phyloP scores from a whole-genome alignment of 2,888 invertebrate species.

The Macaria notata region DNA sequence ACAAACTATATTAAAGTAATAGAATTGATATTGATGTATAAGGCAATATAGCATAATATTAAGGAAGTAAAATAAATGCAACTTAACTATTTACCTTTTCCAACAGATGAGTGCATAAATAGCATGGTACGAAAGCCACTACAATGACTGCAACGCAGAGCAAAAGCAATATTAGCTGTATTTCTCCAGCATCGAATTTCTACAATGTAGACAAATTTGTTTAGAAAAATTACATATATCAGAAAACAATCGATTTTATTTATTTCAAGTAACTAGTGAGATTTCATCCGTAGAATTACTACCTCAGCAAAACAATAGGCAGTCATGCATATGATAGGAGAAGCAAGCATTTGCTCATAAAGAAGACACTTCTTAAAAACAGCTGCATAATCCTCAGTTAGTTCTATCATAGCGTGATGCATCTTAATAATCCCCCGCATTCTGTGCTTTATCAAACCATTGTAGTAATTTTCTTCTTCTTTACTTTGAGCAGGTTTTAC shows the following conservation, averaged over 20 bases:
- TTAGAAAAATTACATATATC: no score
- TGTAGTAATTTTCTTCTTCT: slow-evolving; percentile 6
- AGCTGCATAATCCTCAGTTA: slow-evolving; percentile 18
- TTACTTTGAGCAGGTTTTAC: slow-evolving; percentile 16
- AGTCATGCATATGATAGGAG: slow-evolving; percentile 24
- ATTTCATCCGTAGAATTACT: neutral
- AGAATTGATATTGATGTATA: no score
- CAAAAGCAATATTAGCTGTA: slow-evolving; percentile 21
- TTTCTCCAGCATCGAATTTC: slow-evolving; percentile 31
- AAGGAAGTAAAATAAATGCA: no score
- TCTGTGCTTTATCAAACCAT: slow-evolving; percentile 12
- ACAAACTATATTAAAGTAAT: no score
- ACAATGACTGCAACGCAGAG: slow-evolving; percentile 16
- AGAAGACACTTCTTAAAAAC: slow-evolving; percentile 19
- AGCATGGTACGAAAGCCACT: slow-evolving; percentile 25
- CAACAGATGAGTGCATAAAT: slow-evolving; percentile 27
- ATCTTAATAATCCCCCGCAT: slow-evolving; percentile 24
- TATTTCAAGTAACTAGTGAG: no score
- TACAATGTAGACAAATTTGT: slow-evolving; percentile 14
- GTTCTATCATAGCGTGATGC: slow-evolving; percentile 26
- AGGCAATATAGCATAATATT: no score
- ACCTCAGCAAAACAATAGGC: slow-evolving; percentile 23
- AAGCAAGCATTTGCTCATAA: slow-evolving; percentile 20
- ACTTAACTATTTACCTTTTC: slow-evolving; percentile 25
- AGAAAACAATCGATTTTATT: no score